Evolutionary conservation across 2,113 vertebrate species (phyloP).

Genomic region (Rana temporaria): DNA sequence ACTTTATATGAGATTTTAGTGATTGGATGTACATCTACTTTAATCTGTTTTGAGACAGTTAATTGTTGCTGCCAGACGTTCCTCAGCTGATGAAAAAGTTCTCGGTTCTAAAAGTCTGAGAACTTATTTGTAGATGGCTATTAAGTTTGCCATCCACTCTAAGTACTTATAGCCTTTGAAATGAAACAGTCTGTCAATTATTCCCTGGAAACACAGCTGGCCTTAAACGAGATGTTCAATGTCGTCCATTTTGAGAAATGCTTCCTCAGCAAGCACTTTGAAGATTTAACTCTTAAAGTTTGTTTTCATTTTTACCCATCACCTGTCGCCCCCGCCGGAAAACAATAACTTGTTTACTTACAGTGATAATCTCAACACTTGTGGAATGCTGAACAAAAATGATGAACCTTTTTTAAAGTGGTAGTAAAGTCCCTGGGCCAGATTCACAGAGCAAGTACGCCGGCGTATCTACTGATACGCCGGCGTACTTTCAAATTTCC

Average conservation of each 20-base stretch:
- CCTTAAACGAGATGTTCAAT: constrained; percentile 12
- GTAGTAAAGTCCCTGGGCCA: no score
- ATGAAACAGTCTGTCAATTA: constrained; percentile 12
- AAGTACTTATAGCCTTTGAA: background rate
- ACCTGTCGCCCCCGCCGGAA: background rate
- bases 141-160: background rate
- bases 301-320: background rate
- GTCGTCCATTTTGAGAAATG: constrained; percentile 35
- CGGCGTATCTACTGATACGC: no score
- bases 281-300: background rate
- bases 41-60: no score
- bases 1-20: no score
- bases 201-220: background rate
- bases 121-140: constrained; percentile 12
- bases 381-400: background rate
- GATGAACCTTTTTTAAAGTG: background rate
- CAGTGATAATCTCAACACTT: background rate
- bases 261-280: constrained; percentile 6
- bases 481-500: no score
- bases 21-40: no score
- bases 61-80: background rate
- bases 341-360: background rate
- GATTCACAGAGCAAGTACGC: no score
- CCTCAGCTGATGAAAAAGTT: background rate
- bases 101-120: background rate